Base-by-base conservation (phyloP, 1,140 invertebrate species). In the Vanessa atalanta region DNA sequence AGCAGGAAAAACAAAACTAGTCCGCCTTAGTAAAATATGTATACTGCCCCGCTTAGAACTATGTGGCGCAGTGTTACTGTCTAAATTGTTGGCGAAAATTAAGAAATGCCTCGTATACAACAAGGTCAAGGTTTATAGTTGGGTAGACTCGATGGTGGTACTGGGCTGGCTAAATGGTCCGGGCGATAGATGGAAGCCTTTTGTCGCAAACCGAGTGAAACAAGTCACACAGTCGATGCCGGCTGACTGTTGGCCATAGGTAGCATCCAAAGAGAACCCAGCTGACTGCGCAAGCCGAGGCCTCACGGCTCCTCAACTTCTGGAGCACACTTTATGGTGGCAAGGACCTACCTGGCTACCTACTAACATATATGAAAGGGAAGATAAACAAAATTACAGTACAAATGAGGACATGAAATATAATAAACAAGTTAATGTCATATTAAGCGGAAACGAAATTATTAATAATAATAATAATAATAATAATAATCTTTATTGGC, bases 251-350 rank as follows among this genome's bases (percentile, higher is more conserved):
- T 20, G 20, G 20, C 20, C 0, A 20, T 20, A 20, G 0, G 20
- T 20, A 20, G 20, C 20, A 20, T 20, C 20, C 20, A 20, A 20
- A 20, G 20, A 20, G 20, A 20, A 20, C 20, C 20, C 20, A 20
- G 91, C 91, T 0, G 93, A 94, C 78, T 76, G 79, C 5, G 65
- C 73, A 9, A 75, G 73, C 51, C 64, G 85, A 12, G 93, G 93
- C n/a, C 31, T 84, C 5, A 50, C 71, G 26, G 74, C 79, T 11
- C 13, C 68, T 47, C 67, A 85, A 13, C 61, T 76, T 66, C 14
- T 12, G 16, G 57, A 80, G 57, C 64, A 77, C 66, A 48, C 60
- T 0, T 70, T 87, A 5, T 92, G 83, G 87, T 88, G 72, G 81
- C 53, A 89, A 8, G 88, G 88, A 47, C 79, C 82, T 3, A 16